Conservation (phyloP, 1,140 invertebrate genomes). For the Amphibalanus amphitrite region DNA sequence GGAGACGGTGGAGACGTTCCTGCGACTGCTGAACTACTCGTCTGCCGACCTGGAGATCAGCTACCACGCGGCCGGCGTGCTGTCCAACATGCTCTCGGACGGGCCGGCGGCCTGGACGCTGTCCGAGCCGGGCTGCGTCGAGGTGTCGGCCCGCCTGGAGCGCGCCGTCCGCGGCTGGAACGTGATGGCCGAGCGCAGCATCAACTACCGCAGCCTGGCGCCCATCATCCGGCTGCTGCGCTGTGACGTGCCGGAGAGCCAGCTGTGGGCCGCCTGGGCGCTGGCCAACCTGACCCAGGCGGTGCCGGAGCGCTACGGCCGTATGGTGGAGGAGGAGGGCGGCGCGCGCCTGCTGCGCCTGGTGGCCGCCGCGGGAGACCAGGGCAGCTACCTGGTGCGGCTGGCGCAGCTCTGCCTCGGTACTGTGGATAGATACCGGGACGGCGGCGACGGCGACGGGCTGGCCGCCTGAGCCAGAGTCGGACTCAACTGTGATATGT, state of each 20-base stretch:
- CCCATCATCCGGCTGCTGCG: conserved; percentile 94
- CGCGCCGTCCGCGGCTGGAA: conserved; percentile 75
- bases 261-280: conserved; percentile 95
- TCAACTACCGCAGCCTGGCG: conserved; percentile 88
- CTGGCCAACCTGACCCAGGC: conserved; percentile 70
- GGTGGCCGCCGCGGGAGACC: not conserved
- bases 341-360: not conserved
- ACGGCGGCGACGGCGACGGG: conserved; percentile 5
- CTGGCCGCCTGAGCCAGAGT: no score
- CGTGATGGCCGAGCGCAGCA: conserved; percentile 67
- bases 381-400: not conserved
- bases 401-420: not conserved
- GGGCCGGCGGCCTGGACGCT: conserved; percentile 67
- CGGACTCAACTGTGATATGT: no score
- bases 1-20: conserved; percentile 69
- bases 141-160: conserved; percentile 56
- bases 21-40: conserved; percentile 57
- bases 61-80: conserved; percentile 90
- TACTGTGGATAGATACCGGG: not conserved
- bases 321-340: not conserved
- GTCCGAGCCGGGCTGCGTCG: conserved; percentile 42
- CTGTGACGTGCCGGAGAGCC: conserved; percentile 74
- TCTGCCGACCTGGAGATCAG: conserved; percentile 60
- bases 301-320: not conserved
- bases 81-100: conserved; percentile 88